Evolutionary conservation across 2,888 invertebrate genomes (phyloP).

Genomic region (Podotricha telesiphe): DNA sequence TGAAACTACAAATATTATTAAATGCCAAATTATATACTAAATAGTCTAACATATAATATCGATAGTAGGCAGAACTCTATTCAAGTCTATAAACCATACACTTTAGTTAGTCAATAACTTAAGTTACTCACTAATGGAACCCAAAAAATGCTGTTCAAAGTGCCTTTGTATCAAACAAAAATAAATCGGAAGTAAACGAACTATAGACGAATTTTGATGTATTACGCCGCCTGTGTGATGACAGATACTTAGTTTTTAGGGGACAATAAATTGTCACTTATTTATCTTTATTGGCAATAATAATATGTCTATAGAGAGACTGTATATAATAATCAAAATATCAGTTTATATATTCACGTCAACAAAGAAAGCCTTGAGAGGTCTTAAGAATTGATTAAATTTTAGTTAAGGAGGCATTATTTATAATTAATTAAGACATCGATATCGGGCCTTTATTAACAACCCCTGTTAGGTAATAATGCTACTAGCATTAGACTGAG

Average conservation of each 20-base stretch:
- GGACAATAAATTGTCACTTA: not conserved
- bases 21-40: too few species aligned
- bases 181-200: slow-evolving; percentile 1
- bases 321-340: too few species aligned
- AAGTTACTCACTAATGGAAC: not conserved
- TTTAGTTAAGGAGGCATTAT: not conserved
- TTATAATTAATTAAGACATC: slow-evolving; percentile 16
- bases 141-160: not conserved
- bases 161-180: not conserved
- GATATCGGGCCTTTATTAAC: not conserved
- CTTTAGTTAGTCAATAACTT: not conserved
- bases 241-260: slow-evolving; percentile 2
- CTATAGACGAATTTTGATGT: not conserved
- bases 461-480: not conserved
- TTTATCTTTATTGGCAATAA: too few species aligned
- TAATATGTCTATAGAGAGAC: too few species aligned
- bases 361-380: not conserved
- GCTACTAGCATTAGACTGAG: not conserved
- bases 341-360: not conserved
- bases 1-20: too few species aligned
- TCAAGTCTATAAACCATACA: too few species aligned
- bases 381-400: not conserved
- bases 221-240: not conserved
- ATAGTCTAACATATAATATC: too few species aligned
- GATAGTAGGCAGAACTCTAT: too few species aligned